A percentile compares a stretch with the other conserved stretches of the same genome.
Conservation (phyloP, 2,888 invertebrate species). For the Eristalinus sepulchralis region DNA sequence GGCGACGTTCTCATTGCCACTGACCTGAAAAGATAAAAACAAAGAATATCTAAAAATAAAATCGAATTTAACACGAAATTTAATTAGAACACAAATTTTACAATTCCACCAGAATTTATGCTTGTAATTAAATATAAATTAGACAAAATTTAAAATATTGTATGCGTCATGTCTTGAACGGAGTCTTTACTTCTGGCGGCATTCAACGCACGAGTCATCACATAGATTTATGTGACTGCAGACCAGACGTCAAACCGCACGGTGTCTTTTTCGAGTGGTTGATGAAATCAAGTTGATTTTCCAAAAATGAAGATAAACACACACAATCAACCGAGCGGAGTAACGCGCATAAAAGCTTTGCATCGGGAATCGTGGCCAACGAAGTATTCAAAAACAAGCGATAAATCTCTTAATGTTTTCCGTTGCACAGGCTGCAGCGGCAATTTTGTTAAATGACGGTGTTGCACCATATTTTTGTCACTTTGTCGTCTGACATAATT, state of each 20-base stretch:
- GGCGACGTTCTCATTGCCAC: slow-evolving; percentile 79
- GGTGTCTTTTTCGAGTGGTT: not conserved
- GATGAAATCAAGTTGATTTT: slow-evolving; percentile 2
- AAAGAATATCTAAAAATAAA: slow-evolving; percentile 61
- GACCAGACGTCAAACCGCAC: slow-evolving; percentile 45
- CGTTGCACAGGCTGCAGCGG: not conserved
- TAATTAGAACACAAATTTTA: slow-evolving; percentile 42
- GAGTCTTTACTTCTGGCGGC: not conserved
- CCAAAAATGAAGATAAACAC: slow-evolving; percentile 1
- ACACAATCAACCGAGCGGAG: slow-evolving; percentile 19
- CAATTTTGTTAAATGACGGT: slow-evolving; percentile 7
- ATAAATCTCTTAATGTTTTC: slow-evolving; percentile 35
- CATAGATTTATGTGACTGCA: slow-evolving; percentile 22
- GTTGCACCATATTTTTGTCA: slow-evolving; percentile 27
- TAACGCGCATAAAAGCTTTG: slow-evolving; percentile 2
- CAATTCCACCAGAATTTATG: slow-evolving; percentile 11
- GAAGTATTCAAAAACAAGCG: slow-evolving; percentile 2
- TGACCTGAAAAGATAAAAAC: slow-evolving; percentile 76
- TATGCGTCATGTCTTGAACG: slow-evolving; percentile 15
- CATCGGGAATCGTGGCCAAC: not conserved
- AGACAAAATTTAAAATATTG: slow-evolving; percentile 42
- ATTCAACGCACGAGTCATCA: not conserved
- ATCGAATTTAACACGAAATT: slow-evolving; percentile 22
- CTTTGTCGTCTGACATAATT: slow-evolving; percentile 13
- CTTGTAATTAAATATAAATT: slow-evolving; percentile 44